A percentile compares a stretch with the other conserved stretches of the same genome.
Conservation (phyloP, 1,140 invertebrate genomes). For the Danaus plexippus region DNA sequence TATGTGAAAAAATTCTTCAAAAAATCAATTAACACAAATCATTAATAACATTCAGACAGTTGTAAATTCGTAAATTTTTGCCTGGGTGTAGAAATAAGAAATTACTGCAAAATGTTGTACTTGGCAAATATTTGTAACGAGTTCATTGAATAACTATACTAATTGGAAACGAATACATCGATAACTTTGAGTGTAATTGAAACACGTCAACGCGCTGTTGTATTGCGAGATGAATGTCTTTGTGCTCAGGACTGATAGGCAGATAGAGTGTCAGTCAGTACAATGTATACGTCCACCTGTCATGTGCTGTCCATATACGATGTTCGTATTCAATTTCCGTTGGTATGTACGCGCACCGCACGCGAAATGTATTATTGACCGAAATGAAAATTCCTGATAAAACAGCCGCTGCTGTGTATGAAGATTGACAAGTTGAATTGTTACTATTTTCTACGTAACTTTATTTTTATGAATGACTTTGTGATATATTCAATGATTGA, state of each 20-base stretch:
- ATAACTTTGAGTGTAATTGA: constrained; percentile 41
- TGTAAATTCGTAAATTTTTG: no score
- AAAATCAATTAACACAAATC: no score
- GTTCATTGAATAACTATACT: not conserved
- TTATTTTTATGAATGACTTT: no score
- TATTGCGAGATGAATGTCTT: constrained; percentile 44
- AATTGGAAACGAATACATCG: not conserved
- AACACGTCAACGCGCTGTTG: constrained; percentile 46
- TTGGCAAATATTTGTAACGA: not conserved
- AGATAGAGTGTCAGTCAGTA: constrained; percentile 45
- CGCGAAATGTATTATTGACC: constrained; percentile 35
- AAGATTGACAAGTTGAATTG: no score
- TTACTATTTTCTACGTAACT: no score
- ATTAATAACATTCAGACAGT: no score
- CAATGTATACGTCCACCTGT: constrained; percentile 37
- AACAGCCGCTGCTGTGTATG: no score
- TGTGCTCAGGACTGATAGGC: constrained; percentile 42
- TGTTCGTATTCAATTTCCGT: constrained; percentile 61
- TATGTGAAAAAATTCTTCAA: no score
- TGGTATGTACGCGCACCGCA: constrained; percentile 32
- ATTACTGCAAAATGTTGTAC: no score
- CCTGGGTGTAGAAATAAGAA: no score
- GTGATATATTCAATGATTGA: no score
- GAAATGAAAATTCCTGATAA: constrained; percentile 30
- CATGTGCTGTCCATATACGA: constrained; percentile 34